phyloP scores from a whole-genome alignment of 2,888 invertebrate genomes.

The Aphidoletes aphidimyza region DNA sequence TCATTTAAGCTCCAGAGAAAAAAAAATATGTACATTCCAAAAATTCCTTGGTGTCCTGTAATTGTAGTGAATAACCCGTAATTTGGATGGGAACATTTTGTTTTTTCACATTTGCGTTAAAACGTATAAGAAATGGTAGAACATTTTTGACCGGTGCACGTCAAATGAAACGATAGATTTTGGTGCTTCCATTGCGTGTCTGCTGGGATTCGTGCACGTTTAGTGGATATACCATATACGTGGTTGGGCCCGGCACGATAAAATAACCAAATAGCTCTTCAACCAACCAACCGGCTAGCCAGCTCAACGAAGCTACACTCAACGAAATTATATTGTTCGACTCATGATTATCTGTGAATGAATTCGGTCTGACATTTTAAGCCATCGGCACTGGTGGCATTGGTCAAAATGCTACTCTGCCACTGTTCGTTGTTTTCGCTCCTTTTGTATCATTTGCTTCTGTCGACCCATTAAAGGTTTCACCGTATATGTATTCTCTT shows the following conservation, averaged over 20 bases:
- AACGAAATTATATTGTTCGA: conserved; percentile 6
- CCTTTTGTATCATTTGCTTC: no score
- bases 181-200: not conserved
- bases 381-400: not conserved
- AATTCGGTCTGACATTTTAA: conserved; percentile 24
- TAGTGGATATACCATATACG: not conserved
- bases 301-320: no score
- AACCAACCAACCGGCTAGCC: no score
- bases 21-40: conserved; percentile 19
- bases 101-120: not conserved
- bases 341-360: conserved; percentile 18
- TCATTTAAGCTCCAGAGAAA: not conserved
- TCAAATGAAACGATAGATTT: not conserved
- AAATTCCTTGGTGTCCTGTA: conserved; percentile 7
- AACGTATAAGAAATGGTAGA: no score
- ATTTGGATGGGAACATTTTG: not conserved
- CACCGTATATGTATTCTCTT: not conserved
- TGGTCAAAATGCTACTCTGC: not conserved
- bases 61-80: not conserved
- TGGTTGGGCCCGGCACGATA: not conserved
- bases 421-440: no score
- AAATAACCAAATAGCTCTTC: not conserved
- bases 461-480: no score
- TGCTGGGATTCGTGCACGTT: not conserved
- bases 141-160: not conserved